A percentile compares a stretch with the other conserved stretches of the same genome.
These are phyloP conservation scores for Diplazon laetatorius DNA, from an alignment of 2,888 invertebrate genomes.

Conservation along the genomic window DNA sequence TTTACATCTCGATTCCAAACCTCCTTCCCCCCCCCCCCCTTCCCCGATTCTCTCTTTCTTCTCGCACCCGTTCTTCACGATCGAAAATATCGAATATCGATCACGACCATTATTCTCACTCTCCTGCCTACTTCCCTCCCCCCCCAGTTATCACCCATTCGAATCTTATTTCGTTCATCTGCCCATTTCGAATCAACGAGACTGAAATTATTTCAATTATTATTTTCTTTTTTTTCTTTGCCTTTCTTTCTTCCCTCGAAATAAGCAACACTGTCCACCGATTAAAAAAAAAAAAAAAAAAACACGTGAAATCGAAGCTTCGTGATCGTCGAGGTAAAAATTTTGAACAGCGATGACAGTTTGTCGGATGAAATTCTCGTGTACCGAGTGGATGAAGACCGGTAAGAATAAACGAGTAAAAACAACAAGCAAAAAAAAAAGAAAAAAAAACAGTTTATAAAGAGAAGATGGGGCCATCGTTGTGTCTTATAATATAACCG, in stretches of 20 bases:
- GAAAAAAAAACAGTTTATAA: conserved; percentile 39
- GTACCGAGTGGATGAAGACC: conserved; percentile 11
- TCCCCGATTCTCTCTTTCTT: conserved; percentile 62
- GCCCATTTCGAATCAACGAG: conserved; percentile 37
- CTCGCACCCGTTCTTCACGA: conserved; percentile 47
- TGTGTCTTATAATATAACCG: conserved; percentile 81
- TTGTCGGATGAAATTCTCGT: conserved; percentile 40
- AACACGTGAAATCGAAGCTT: too few species aligned
- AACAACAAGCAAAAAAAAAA: conserved; percentile 74
- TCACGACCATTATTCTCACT: conserved; percentile 56
- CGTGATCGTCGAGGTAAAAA: too few species aligned
- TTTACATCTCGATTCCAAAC: conserved; percentile 68
- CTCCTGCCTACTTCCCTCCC: conserved; percentile 52
- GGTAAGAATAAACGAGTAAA: conserved; percentile 46
- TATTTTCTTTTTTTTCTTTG: too few species aligned
- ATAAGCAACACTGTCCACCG: too few species aligned
- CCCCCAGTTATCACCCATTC: conserved; percentile 67
- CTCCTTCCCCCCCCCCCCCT: conserved; percentile 68
- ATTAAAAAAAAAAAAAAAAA: too few species aligned
- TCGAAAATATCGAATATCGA: conserved; percentile 62
- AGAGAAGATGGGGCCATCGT: conserved; percentile 66
- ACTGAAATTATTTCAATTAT: too few species aligned
- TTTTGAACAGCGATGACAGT: too few species aligned
- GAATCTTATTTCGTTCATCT: conserved; percentile 66
- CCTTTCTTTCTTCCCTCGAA: too few species aligned